Evolutionary conservation across 1,140 invertebrate genomes (phyloP), one percentile per base, ranked within the genome.

Genomic region (Tribolium castaneum): DNA sequence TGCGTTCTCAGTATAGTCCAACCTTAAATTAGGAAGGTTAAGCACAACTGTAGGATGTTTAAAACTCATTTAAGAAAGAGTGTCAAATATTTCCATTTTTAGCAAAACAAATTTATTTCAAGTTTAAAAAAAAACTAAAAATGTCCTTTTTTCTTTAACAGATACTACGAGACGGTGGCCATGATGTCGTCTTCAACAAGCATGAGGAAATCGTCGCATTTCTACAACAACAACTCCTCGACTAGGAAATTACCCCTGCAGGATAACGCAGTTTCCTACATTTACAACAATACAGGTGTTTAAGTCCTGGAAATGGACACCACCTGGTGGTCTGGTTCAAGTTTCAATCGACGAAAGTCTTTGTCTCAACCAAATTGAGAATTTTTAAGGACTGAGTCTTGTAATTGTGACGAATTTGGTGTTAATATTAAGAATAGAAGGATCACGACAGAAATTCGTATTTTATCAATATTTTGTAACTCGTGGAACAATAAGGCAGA

Each of bases 141-240:
- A n/a, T n/a, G n/a, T n/a, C n/a, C n/a, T n/a, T n/a, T n/a, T n/a
- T n/a, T n/a, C n/a, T n/a, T n/a, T n/a, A n/a, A n/a, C n/a, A n/a
- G n/a, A 34, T 95, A 93, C 82, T 95, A 96, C 84, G 94, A 95
- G 85, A 94, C 94, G 0, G 93, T 95, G 0, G 93, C 94, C 5
- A 90, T 95, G 83, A 94, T 94, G 88, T 95, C 94, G 0, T 95
- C 94, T 0, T 94, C 94, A 19, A 94, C 94, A 0, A 94, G 92
- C 78, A 94, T 94, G 84, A 89, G 93, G 75, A 94, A 94, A 82
- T 94, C 93, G n/a, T 95, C 93, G 35, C 94, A 94, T 80, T 95
- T 95, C 86, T 91, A 93, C 70, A 90, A 91, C 76, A 90, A 92
- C 70, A 91, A 92, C 80, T 88, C 90, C 14, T 91, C 90, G 19